Conservation (phyloP, 2,888 invertebrate genomes). For the Apamea crenata region DNA sequence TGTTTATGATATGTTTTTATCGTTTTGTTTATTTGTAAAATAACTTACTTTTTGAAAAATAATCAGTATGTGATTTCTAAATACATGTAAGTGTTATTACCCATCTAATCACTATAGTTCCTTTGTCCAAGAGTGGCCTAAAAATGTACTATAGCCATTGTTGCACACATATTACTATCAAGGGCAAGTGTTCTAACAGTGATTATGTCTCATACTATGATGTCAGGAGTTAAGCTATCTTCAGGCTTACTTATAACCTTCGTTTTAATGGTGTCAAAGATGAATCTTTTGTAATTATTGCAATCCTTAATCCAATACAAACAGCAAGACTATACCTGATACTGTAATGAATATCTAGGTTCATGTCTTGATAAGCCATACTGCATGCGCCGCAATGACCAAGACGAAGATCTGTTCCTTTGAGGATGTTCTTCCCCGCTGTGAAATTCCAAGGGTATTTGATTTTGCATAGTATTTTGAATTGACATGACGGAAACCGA, state of each 20-base stretch:
- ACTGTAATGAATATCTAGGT: conserved; percentile 85
- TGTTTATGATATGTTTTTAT: neutral
- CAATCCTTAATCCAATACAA: conserved; percentile 12
- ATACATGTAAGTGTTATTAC: neutral
- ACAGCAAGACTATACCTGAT: conserved; percentile 75
- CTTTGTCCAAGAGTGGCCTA: conserved; percentile 28
- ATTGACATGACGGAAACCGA: conserved; percentile 74
- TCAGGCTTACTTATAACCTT: conserved; percentile 24
- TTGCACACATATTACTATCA: neutral
- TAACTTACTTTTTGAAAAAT: neutral
- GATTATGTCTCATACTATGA: conserved; percentile 8
- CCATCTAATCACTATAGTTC: conserved; percentile 15
- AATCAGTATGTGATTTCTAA: neutral
- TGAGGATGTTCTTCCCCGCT: conserved; percentile 74
- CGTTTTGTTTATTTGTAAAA: neutral
- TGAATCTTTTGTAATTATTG: conserved; percentile 27
- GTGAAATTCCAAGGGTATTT: conserved; percentile 76
- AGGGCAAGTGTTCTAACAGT: conserved; percentile 22
- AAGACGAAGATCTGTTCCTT: conserved; percentile 83
- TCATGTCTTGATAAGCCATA: conserved; percentile 78
- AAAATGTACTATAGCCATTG: neutral
- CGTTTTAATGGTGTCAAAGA: conserved; percentile 42
- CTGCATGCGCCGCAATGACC: conserved; percentile 80
- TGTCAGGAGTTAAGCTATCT: conserved; percentile 11
- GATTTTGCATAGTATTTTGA: conserved; percentile 81